Evolutionary conservation across 2,113 vertebrate genomes (phyloP).

Genomic region (Willisornis vidua): DNA sequence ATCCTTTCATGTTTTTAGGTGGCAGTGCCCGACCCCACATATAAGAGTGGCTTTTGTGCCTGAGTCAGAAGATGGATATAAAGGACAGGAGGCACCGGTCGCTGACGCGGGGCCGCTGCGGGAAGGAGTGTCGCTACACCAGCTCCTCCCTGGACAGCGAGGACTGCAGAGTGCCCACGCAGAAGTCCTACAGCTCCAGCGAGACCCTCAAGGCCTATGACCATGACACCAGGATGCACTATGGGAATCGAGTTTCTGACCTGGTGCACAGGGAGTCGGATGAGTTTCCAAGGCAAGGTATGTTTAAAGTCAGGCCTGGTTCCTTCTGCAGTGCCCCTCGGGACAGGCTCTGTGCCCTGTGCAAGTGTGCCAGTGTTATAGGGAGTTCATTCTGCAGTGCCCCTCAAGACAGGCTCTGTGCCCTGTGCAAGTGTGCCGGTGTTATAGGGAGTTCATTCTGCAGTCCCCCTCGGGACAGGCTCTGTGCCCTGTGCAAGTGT

Average conservation of each 20-base stretch:
- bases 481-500: neutral
- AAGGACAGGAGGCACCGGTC: constrained; percentile 93
- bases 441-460: neutral
- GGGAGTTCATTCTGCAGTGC: neutral
- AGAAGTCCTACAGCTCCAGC: constrained; percentile 97
- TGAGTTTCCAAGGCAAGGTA: constrained; percentile 95
- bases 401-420: rapidly evolving
- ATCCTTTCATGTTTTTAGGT: neutral
- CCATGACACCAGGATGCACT: constrained; percentile 92
- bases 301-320: neutral
- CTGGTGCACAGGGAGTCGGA: constrained; percentile 94
- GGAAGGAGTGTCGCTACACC: constrained; percentile 91
- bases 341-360: too few species aligned
- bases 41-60: neutral
- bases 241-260: constrained; percentile 90
- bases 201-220: constrained; percentile 96
- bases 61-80: constrained; percentile 83
- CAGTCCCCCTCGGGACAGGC: rapidly evolving
- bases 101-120: constrained; percentile 85
- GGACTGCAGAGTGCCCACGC: constrained; percentile 93
- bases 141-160: constrained; percentile 91
- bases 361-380: too few species aligned
- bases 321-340: rapidly evolving
- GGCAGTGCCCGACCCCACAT: neutral
- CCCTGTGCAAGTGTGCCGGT: neutral